Percentiles rank a stretch among this genome's conserved stretches.
These are phyloP conservation scores for Asarcornis scutulata DNA, from an alignment of 2,113 vertebrate genomes.

Conservation along the genomic window DNA sequence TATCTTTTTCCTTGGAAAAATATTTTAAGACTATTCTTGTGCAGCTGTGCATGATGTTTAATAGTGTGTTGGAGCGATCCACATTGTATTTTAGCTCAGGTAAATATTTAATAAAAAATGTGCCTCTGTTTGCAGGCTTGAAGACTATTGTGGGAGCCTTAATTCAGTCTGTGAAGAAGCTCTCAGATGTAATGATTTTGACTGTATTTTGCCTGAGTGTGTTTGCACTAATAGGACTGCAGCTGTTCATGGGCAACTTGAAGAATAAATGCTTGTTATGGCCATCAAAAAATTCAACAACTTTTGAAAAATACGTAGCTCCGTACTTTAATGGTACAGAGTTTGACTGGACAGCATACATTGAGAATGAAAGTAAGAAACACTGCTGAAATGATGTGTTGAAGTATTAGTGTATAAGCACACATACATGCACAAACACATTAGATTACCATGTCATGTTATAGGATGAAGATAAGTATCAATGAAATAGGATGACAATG, in stretches of 20 bases:
- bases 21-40: not conserved
- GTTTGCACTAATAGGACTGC: conserved; percentile 93
- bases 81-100: not conserved
- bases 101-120: not conserved
- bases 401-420: not conserved
- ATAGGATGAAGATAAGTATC: not conserved
- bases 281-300: conserved; percentile 3
- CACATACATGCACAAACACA: not conserved
- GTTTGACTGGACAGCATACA: conserved; percentile 60
- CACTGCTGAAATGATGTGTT: not conserved
- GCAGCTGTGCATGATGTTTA: conserved; percentile 54
- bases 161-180: conserved; percentile 98
- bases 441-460: not conserved
- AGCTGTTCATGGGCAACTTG: conserved; percentile 93
- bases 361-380: conserved; percentile 60
- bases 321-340: conserved; percentile 41
- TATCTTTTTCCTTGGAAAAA: not conserved
- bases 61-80: not conserved
- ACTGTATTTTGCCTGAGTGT: conserved; percentile 98
- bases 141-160: conserved; percentile 96
- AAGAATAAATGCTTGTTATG: conserved; percentile 86
- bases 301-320: not conserved
- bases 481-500: not conserved
- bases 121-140: conserved; percentile 79
- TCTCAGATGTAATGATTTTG: conserved; percentile 95